A percentile compares a stretch with the other conserved stretches of the same genome.
These are phyloP conservation scores for Papilio demoleus DNA, from an alignment of 2,888 invertebrate genomes.

Conservation along the genomic window DNA sequence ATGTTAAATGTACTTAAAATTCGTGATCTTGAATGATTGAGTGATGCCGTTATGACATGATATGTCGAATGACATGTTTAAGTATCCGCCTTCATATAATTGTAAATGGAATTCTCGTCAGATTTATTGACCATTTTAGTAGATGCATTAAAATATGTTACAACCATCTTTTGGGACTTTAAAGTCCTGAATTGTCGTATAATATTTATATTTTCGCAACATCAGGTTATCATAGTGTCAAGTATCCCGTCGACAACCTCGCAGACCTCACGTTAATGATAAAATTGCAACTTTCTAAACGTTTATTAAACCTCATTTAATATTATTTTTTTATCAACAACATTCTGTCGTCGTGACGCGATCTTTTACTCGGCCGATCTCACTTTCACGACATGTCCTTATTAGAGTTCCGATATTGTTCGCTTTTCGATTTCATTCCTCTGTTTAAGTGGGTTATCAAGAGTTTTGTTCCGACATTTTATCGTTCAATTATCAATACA, in stretches of 20 bases:
- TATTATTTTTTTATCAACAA: slow-evolving; percentile 42
- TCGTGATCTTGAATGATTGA: slow-evolving; percentile 1
- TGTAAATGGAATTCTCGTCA: not conserved
- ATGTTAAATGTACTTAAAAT: not conserved
- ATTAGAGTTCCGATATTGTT: slow-evolving; percentile 69
- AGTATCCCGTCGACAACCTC: slow-evolving; percentile 24
- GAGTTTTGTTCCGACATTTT: slow-evolving; percentile 9
- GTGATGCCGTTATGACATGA: not conserved
- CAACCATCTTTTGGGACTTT: too few species aligned
- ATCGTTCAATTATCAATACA: slow-evolving; percentile 11
- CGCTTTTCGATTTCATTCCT: slow-evolving; percentile 61
- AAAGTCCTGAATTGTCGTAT: not conserved
- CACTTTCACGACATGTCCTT: slow-evolving; percentile 76
- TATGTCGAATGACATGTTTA: not conserved
- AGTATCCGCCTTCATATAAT: not conserved
- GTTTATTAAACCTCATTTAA: slow-evolving; percentile 61
- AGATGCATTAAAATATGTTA: too few species aligned
- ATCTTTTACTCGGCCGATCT: slow-evolving; percentile 56
- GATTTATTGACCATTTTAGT: not conserved
- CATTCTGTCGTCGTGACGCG: slow-evolving; percentile 60
- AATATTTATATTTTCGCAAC: slow-evolving; percentile 27
- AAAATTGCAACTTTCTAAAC: slow-evolving; percentile 71
- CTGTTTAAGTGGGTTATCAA: not conserved
- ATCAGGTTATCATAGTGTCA: slow-evolving; percentile 49
- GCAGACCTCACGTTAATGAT: slow-evolving; percentile 34